Conservation (phyloP, 2,888 invertebrate species). For the Thymelicus lineola region DNA sequence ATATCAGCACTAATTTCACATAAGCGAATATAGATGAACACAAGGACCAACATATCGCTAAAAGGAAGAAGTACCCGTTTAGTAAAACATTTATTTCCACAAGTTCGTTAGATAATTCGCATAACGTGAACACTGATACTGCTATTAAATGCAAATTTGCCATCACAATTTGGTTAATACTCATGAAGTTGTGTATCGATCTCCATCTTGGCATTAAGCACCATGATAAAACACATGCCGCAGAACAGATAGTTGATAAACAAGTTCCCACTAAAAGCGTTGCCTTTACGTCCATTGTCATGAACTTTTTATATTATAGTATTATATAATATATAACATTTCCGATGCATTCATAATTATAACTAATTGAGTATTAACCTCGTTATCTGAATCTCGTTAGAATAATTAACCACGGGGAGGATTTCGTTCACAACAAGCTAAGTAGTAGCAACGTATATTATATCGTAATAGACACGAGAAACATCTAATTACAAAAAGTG, state of each 20-base stretch:
- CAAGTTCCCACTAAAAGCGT: conserved; percentile 41
- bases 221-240: conserved; percentile 42
- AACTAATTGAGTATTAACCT: background rate
- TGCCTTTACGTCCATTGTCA: background rate
- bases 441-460: background rate
- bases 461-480: background rate
- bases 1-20: conserved; percentile 41
- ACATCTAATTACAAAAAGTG: background rate
- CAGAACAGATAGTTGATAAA: conserved; percentile 40
- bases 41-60: conserved; percentile 41
- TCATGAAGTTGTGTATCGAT: conserved; percentile 45
- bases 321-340: background rate
- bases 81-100: background rate
- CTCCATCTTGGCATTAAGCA: conserved; percentile 44
- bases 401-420: background rate
- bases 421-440: background rate
- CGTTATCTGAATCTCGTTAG: background rate
- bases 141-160: conserved; percentile 43
- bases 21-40: conserved; percentile 44
- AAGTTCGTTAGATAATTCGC: background rate
- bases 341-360: background rate
- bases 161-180: conserved; percentile 43
- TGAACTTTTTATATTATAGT: background rate
- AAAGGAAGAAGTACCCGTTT: conserved; percentile 33
- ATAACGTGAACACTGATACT: background rate